Conservation (phyloP, 64 coral and sea anemone genomes). For the Montipora efflorescens region DNA sequence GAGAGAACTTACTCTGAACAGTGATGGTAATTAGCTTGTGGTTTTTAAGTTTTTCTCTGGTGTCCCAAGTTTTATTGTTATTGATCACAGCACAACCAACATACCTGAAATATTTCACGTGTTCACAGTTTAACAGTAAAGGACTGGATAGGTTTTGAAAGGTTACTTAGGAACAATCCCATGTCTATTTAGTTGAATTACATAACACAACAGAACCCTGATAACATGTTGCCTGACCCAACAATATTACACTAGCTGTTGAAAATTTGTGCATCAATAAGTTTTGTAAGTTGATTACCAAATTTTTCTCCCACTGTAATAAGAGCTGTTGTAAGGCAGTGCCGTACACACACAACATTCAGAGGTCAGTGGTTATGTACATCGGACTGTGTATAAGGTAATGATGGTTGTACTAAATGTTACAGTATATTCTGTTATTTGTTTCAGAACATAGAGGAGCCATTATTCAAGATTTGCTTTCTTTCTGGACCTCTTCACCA, state of each 20-base stretch:
- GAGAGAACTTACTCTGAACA: no score
- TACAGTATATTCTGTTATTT: conserved; percentile 7
- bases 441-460: conserved; percentile 25
- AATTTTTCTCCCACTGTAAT: conserved; percentile 14
- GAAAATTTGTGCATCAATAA: not conserved
- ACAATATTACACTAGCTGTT: not conserved
- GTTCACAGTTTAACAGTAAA: no score
- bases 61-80: no score
- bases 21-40: no score
- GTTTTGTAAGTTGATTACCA: not conserved
- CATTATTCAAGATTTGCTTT: conserved; percentile 9
- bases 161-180: no score
- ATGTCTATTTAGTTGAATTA: no score
- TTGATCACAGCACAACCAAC: no score
- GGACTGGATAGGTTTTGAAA: no score
- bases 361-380: not conserved
- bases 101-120: no score
- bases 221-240: not conserved
- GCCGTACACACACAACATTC: not conserved
- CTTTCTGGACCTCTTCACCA: conserved; percentile 20
- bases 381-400: not conserved
- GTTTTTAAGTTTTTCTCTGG: no score
- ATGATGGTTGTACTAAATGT: conserved; percentile 3
- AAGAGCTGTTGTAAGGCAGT: not conserved
- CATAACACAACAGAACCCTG: not conserved